Base-by-base conservation (phyloP, 2,888 invertebrate genomes). In the Eilema sororculum region DNA sequence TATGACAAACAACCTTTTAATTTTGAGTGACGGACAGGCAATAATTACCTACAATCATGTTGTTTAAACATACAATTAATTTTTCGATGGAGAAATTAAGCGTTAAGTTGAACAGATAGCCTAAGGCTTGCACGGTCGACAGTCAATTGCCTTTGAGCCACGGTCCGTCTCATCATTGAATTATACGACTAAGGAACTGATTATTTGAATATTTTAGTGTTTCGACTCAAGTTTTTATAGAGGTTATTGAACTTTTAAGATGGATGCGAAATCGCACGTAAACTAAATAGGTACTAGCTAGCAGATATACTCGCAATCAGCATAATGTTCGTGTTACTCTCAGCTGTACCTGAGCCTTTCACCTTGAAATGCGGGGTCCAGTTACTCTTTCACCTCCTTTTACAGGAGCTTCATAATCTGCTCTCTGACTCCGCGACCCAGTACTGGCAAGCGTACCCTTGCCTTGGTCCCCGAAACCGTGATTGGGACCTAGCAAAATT, bases 41-140 rank as follows among this genome's bases (percentile, higher is more conserved):
- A 67, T 73, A 77, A 79, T 81, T 75, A 81, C 65, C 67, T 71
- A 41, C 66, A 71, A 77, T 79, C 77, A 81, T 61, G 22, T 56
- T 61, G 60, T 72, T 71, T 74, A 72, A 70, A 61, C 65, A 67
- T 59, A 71, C 71, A 66, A 76, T 73, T 73, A 76, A 72, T 68
- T 65, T 68, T 24, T 79, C 58, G 66, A 74, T 75, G 71, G 52
- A 65, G 59, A 75, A 78, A 79, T 69, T 69, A 70, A 71, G 75
- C 76, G 71, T 79, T 80, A 80, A 71, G 67, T 65, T 52, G 68
- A 63, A 65, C 73, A 71, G 68, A 76, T 73, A 68, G 76, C 71
- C 78, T 73, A 65, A 72, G 78, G 78, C 71, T 75, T 73, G 62
- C 67, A 56, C 61, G 72, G 71, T 69, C 75, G 68, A 79, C 81